These are phyloP conservation scores for Syndactyla subalaris DNA, from an alignment of 2,797 vertebrate genomes.

Conservation along the genomic window DNA sequence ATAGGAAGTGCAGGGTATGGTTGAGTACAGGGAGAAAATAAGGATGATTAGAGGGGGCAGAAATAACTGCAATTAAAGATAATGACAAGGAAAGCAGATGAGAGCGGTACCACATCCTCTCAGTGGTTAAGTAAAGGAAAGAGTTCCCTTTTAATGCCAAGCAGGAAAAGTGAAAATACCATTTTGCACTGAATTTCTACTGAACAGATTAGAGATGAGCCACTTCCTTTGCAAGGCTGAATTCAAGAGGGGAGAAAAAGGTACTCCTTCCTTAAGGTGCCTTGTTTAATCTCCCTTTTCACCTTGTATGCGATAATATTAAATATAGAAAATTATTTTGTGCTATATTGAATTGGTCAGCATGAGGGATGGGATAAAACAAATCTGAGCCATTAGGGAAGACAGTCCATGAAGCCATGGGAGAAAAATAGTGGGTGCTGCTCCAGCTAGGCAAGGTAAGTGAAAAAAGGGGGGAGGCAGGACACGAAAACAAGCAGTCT, in stretches of 20 bases:
- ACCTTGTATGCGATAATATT: neutral
- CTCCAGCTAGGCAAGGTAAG: neutral
- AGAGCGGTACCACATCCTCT: neutral
- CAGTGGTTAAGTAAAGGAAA: neutral
- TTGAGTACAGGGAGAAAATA: neutral
- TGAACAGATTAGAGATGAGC: neutral
- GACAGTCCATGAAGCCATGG: neutral
- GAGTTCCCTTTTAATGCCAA: neutral
- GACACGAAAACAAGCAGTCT: neutral
- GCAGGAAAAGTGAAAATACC: neutral
- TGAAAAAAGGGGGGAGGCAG: neutral
- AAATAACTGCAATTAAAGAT: conserved; percentile 20
- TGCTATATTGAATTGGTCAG: neutral
- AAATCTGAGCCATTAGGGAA: neutral
- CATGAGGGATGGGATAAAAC: neutral
- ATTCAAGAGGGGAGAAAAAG: neutral
- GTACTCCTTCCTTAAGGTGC: neutral
- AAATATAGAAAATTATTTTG: neutral
- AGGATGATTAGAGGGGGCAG: neutral
- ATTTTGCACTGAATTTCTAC: neutral
- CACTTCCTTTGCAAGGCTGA: neutral
- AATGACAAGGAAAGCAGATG: conserved; percentile 28
- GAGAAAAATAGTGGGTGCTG: neutral
- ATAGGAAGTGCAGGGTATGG: neutral
- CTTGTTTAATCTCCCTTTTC: neutral